Base-by-base conservation (phyloP, 2,797 vertebrate genomes). In the Morelia viridis region DNA sequence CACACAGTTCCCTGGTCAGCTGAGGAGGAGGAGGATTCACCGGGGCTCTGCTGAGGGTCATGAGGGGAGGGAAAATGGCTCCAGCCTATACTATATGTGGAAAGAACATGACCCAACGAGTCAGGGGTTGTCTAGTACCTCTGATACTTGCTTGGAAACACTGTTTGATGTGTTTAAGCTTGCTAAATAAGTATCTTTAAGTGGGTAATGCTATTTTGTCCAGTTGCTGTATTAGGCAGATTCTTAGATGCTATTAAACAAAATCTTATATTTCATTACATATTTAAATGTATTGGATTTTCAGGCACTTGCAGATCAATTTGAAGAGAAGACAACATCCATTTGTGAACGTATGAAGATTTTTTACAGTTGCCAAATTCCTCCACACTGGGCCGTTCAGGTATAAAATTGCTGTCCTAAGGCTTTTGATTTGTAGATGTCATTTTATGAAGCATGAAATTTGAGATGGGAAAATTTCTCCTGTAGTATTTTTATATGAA, bases 351-450 rank as follows among this genome's bases (percentile, higher is more conserved):
- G 99, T 3, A 98, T 99, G 93, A 99, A 99, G 96, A 94, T 99
- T 93, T 99, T 99, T 97, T 99, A 99, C 96, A 98, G 98, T 95
- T 99, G 98, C 87, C 98, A 97, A 57, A 98, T 98, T 17, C 98
- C 98, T 2, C 97, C 99, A 19, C 98, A 93, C 64, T 99, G 99
- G 99, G 96, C 96, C 8, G 94, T 99, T 93, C 98, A 99, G 98
- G 99, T 99, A 13, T 64, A 94, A 68, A 90, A 6, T 24, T 85
- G 53, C 61, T 90, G 93, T 87, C 58, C 90, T 1, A 15, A 56
- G 19, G 22, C 7, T 13, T 65, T 85, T 13, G 87, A 22, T 22
- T 93, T 94, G 93, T 89, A 87, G 35, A 1, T 90, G 58, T 85
- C 17, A 41, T 86, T 56, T 62, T 31, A 12, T 68, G n/a, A 86